phyloP scores from a whole-genome alignment of 2,113 vertebrate species.

The Pituophis catenifer region DNA sequence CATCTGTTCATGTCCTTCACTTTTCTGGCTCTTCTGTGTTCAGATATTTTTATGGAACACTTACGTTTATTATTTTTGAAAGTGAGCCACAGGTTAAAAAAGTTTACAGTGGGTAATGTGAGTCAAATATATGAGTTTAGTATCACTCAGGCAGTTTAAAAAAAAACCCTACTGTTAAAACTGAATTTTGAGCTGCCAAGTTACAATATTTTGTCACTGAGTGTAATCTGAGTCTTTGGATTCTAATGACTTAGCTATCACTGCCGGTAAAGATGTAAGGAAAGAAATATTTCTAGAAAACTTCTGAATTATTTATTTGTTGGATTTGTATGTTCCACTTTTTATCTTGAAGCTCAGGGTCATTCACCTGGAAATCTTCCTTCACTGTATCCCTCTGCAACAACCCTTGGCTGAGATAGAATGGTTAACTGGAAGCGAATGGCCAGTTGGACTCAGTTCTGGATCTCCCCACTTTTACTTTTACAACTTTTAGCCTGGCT shows the following conservation, averaged over 20 bases:
- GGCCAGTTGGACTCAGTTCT: background rate
- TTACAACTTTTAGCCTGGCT: too few species aligned
- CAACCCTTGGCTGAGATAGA: background rate
- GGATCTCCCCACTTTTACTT: background rate
- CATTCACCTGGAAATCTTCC: background rate
- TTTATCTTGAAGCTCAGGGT: background rate
- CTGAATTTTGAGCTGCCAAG: slow-evolving; percentile 46
- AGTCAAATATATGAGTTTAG: slow-evolving; percentile 67
- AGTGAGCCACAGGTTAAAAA: slow-evolving; percentile 83
- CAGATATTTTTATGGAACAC: slow-evolving; percentile 86
- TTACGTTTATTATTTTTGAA: slow-evolving; percentile 83
- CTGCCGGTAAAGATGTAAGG: slow-evolving; percentile 33
- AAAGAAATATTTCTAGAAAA: background rate
- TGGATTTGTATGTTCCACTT: background rate
- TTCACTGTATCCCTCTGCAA: background rate
- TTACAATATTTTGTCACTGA: slow-evolving; percentile 30
- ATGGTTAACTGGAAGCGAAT: background rate
- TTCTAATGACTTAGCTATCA: slow-evolving; percentile 36
- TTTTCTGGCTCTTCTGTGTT: slow-evolving; percentile 81
- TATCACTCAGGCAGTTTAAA: slow-evolving; percentile 54
- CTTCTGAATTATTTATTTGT: background rate
- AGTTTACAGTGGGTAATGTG: slow-evolving; percentile 79
- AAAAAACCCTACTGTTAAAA: slow-evolving; percentile 40
- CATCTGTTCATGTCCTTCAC: slow-evolving; percentile 85
- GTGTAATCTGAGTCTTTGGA: slow-evolving; percentile 29